Conservation (phyloP, 35 echinoderm and acorn worm genomes). For the Anneissia japonica region DNA sequence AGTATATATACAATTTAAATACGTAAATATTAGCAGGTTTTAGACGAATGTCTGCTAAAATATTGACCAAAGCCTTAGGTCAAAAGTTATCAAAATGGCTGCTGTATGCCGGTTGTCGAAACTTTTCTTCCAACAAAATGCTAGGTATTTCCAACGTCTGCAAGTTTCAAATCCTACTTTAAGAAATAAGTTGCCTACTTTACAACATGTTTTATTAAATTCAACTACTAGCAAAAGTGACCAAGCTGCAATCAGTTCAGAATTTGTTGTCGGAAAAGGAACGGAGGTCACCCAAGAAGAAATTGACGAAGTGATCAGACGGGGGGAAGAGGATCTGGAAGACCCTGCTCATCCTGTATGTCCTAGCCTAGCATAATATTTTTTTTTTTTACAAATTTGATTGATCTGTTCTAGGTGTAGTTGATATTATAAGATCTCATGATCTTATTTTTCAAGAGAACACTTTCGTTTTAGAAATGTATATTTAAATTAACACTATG, state of each 20-base stretch:
- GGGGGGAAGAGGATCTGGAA: background rate
- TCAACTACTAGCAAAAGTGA: conserved; percentile 73
- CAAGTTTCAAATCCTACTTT: conserved; percentile 6
- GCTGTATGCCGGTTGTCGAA: conserved; percentile 13
- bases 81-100: conserved; percentile 58
- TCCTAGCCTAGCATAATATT: background rate
- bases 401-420: no score
- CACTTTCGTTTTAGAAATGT: no score
- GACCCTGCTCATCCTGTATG: background rate
- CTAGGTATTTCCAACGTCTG: background rate
- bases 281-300: conserved; percentile 68
- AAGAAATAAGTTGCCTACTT: background rate
- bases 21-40: no score
- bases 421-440: no score
- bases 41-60: no score
- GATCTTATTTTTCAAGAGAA: no score
- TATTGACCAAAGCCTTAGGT: background rate
- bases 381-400: no score
- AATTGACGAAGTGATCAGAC: conserved; percentile 65
- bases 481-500: no score
- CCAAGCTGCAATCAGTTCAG: conserved; percentile 43
- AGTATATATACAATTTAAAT: no score
- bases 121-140: background rate
- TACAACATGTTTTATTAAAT: conserved; percentile 29
- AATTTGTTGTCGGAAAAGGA: conserved; percentile 71